Evolutionary conservation across 2,888 invertebrate genomes (phyloP), one percentile per base, ranked within the genome.

Genomic region (Diadromus collaris): DNA sequence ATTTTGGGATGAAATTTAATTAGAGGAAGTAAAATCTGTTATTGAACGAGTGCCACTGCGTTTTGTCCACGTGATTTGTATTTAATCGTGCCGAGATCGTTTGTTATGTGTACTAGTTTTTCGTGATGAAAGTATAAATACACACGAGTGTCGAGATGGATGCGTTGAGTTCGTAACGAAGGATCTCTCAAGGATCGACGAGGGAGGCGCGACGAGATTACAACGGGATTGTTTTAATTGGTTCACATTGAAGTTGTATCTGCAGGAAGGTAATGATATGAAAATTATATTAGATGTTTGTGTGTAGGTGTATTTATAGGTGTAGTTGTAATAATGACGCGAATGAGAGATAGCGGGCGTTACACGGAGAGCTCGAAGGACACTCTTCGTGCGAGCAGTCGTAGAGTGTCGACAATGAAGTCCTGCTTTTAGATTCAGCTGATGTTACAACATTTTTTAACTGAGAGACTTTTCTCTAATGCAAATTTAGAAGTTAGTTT

Each of bases 321-420:
- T 41, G 38, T 67, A 27, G 44, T 75, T n/a, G 27, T 71, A 27
- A 71, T 71, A 27, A 71, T 34, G 56, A 58, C 34, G n/a, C 7
- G 46, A n/a, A n/a, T n/a, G 29, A 29, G 51, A 56, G 63, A 63
- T 63, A n/a, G n/a, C 34, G 76, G 21, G 27, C 71, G 60, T 51
- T 32, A 41, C 60, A 71, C 38, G 29, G 21, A 13, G 44, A 65
- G 46, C 46, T 29, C 56, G 64, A 44, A 70, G 69, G 54, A 70
- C 74, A 44, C 67, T 73, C 73, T 68, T 77, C 63, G 27, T 56
- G 46, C 38, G 46, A 32, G 24, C 21, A 60, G 27, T 54, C 27
- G 19, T 9, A 13, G 27, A 10, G 21, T 16, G 27, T 27, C 27
- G 1, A 54, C 27, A 4, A 16, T 16, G 54, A 56, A 56, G 27